Evolutionary conservation across 2,888 invertebrate genomes (phyloP).

Genomic region (Tenodera sinensis): DNA sequence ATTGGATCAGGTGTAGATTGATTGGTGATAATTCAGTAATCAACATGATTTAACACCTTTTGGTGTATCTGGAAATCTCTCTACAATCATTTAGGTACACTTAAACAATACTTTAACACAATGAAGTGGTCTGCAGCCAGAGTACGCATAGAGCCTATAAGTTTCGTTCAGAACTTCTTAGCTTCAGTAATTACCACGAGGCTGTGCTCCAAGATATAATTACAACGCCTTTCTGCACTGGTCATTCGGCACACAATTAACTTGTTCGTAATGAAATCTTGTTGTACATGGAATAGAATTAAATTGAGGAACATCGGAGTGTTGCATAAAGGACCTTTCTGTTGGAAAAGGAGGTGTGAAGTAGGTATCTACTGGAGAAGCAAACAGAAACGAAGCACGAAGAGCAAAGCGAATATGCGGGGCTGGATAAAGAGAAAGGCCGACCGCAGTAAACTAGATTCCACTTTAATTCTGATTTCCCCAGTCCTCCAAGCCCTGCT

Average conservation of each 20-base stretch:
- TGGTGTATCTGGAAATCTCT: too few species aligned
- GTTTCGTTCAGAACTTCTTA: too few species aligned
- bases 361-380: background rate
- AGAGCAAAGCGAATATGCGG: background rate
- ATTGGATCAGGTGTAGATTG: too few species aligned
- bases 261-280: background rate
- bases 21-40: too few species aligned
- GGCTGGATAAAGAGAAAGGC: background rate
- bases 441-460: background rate
- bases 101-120: too few species aligned
- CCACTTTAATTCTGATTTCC: background rate
- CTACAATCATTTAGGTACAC: too few species aligned
- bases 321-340: background rate
- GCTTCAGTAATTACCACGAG: background rate
- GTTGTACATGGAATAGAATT: background rate
- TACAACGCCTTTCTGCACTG: background rate
- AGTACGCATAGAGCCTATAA: too few species aligned
- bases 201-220: background rate
- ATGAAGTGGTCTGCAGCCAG: too few species aligned
- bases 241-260: background rate
- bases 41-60: too few species aligned
- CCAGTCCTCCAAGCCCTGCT: background rate
- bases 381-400: background rate
- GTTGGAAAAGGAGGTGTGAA: background rate
- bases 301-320: background rate